Conservation (phyloP, 2,888 invertebrate genomes). For the Pristionchus fissidentatus region DNA sequence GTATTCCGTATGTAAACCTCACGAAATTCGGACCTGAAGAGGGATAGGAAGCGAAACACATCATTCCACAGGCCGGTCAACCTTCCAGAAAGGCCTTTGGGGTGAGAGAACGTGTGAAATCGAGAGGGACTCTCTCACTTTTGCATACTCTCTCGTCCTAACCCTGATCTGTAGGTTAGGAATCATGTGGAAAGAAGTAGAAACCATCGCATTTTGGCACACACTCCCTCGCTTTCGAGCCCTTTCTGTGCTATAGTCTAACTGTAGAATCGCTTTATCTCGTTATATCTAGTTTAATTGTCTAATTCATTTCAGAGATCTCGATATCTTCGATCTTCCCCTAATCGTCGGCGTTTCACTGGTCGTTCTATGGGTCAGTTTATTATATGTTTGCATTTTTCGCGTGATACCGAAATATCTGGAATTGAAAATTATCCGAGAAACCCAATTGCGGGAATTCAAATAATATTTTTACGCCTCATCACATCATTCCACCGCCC, state of each 20-base stretch:
- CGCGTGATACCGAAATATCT: not conserved
- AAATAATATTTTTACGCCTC: not conserved
- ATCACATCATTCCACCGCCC: not conserved
- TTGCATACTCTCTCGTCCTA: no score
- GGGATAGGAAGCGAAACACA: no score
- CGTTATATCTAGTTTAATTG: not conserved
- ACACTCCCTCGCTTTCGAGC: not conserved
- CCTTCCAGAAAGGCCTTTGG: no score
- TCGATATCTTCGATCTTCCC: constrained; percentile 86
- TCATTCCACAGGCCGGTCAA: no score
- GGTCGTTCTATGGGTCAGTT: constrained; percentile 86
- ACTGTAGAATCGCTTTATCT: no score
- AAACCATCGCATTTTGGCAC: not conserved
- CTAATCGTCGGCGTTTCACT: constrained; percentile 89
- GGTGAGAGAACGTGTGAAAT: no score
- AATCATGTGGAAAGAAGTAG: not conserved
- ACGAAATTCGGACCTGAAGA: no score
- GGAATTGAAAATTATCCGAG: not conserved
- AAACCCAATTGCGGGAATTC: no score
- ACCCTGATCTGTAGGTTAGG: no score
- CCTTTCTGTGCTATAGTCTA: no score
- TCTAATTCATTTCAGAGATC: constrained; percentile 48
- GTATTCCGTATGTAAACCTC: no score
- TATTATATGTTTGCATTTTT: not conserved
- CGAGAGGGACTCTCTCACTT: no score